phyloP scores from a whole-genome alignment of 2,888 invertebrate species.

The Cryptocephalus moraei region DNA sequence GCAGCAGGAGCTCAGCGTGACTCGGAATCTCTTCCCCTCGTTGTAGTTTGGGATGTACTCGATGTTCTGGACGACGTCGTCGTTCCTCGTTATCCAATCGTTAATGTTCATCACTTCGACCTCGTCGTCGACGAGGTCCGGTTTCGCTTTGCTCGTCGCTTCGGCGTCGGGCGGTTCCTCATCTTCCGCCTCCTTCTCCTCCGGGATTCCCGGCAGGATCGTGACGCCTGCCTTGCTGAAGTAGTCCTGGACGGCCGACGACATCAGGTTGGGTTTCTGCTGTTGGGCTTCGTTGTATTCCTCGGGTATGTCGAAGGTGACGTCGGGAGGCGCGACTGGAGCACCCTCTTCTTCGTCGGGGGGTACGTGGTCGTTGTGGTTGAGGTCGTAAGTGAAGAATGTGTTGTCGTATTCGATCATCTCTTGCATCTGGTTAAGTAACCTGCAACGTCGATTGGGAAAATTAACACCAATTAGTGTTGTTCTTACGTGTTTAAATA shows the following conservation, averaged over 20 bases:
- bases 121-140: conserved; percentile 12
- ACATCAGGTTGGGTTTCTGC: no score
- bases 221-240: conserved; percentile 20
- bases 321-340: no score
- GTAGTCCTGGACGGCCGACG: conserved; percentile 11
- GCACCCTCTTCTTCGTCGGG: no score
- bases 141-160: conserved; percentile 15
- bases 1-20: conserved; percentile 9
- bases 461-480: neutral
- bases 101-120: conserved; percentile 8
- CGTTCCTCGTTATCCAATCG: conserved; percentile 8
- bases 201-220: conserved; percentile 23
- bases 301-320: no score
- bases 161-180: conserved; percentile 18
- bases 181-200: conserved; percentile 17
- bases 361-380: no score
- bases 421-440: conserved; percentile 11
- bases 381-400: conserved; percentile 2
- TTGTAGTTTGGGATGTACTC: conserved; percentile 18
- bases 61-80: conserved; percentile 14
- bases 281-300: no score
- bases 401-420: conserved; percentile 10
- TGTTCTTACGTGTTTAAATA: neutral
- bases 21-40: conserved; percentile 8
- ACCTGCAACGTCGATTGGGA: neutral